Evolutionary conservation across 1,140 invertebrate genomes (phyloP).

Genomic region (Trinorchestia longiramus): DNA sequence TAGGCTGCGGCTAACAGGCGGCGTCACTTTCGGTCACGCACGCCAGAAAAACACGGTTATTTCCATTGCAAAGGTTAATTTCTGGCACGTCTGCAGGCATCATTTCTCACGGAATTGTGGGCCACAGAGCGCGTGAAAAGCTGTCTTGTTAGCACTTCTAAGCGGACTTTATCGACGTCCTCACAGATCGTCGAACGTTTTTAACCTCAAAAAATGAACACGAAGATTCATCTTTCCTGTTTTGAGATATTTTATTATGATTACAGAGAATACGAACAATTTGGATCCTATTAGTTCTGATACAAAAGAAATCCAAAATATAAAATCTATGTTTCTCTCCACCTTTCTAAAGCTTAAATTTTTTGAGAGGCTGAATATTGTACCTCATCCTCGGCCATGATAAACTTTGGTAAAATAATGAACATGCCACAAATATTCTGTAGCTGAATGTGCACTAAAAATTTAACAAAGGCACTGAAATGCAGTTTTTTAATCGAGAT

Average conservation of each 20-base stretch:
- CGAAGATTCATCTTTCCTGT: background rate
- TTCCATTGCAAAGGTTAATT: conserved; percentile 31
- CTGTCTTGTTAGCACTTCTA: conserved; percentile 1
- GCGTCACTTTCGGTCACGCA: conserved; percentile 25
- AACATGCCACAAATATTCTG: no score
- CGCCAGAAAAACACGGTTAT: conserved; percentile 39
- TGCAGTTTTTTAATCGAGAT: no score
- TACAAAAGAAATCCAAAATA: background rate
- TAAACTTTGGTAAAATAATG: no score
- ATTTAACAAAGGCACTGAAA: no score
- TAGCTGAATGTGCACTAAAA: no score
- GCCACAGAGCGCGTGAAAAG: background rate
- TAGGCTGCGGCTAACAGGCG: background rate
- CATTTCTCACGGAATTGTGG: background rate
- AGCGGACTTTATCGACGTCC: background rate
- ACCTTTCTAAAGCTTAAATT: background rate
- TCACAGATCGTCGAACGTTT: background rate
- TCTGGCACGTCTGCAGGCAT: conserved; percentile 26
- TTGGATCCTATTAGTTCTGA: background rate
- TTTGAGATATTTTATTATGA: background rate
- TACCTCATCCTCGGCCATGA: no score
- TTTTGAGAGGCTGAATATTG: background rate
- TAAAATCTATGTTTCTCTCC: background rate
- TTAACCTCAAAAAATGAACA: background rate
- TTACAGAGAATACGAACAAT: background rate